Evolutionary conservation across 2,888 invertebrate species (phyloP), one percentile per base, ranked within the genome.

Genomic region (Esperia sulphurella): DNA sequence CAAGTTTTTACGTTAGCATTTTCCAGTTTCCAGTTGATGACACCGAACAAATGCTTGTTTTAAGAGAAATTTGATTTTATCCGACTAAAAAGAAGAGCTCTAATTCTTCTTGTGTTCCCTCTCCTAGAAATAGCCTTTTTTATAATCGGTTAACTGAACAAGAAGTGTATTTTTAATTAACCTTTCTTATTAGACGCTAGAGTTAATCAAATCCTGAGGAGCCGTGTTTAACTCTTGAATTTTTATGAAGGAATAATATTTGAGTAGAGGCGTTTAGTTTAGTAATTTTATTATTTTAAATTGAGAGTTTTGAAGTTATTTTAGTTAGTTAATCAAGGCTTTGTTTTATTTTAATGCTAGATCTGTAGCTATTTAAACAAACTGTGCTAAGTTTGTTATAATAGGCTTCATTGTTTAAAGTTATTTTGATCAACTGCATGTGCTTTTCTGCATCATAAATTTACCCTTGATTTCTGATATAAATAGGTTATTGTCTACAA

Each of bases 101-200:
- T 58, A 57, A 52, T 52, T 52, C 48, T 33, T 50, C 49, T 45
- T 31, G 40, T 13, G 45, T 14, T 49, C 45, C 29, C 33, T 39
- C 37, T 14, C 14, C 14, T n/a, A 21, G n/a, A 14, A 31, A 12
- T n/a, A 29, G 38, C 33, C 14, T 46, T 45, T 53, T 53, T 42
- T 41, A 39, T 50, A 46, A 45, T 59, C 57, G 56, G 51, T 50
- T 50, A 55, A 53, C 49, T 55, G 53, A 38, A 30, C 39, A 55
- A 53, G 48, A 49, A 58, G 57, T 63, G 59, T 61, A 65, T 65
- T 69, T 67, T 69, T 67, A 71, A 72, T 70, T 69, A 70, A 70
- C 59, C 68, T 69, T 63, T 50, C 62, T 63, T 61, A 59, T 61
- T 55, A 57, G 50, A 55, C 49, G 55, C 56, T 59, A 58, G 55